Percentiles rank a stretch among this genome's conserved stretches.
These are phyloP conservation scores for Notothenia rossii DNA, from an alignment of 2,113 vertebrate species.

Conservation along the genomic window DNA sequence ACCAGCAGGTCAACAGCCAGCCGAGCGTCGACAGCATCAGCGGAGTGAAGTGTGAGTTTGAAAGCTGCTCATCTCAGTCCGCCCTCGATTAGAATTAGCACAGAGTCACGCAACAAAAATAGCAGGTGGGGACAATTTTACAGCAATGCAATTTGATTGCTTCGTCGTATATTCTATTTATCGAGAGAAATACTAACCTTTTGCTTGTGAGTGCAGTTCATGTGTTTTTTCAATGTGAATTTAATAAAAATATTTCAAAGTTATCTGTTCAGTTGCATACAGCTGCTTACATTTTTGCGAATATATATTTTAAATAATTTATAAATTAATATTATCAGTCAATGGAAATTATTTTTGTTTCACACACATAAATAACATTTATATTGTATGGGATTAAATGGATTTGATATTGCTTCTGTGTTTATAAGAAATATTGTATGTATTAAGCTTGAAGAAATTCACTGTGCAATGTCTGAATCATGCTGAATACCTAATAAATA, in stretches of 20 bases:
- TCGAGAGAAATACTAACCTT: constrained; percentile 8
- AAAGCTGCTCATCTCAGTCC: constrained; percentile 74
- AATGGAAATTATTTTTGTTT: constrained; percentile 52
- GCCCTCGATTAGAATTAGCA: constrained; percentile 57
- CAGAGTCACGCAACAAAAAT: neutral
- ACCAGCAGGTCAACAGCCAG: constrained; percentile 84
- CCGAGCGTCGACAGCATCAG: constrained; percentile 86
- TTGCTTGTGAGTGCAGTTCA: constrained; percentile 38
- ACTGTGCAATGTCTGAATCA: constrained; percentile 55
- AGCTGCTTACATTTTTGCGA: constrained; percentile 38
- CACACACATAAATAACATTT: constrained; percentile 42
- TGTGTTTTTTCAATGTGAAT: constrained; percentile 42
- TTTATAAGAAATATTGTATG: constrained; percentile 54
- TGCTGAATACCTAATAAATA: constrained; percentile 66
- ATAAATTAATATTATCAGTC: constrained; percentile 44
- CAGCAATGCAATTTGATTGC: neutral
- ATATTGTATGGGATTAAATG: constrained; percentile 37
- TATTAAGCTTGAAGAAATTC: constrained; percentile 60
- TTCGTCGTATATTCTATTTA: constrained; percentile 25
- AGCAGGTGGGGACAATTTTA: neutral
- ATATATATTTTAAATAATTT: constrained; percentile 30
- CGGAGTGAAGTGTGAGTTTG: constrained; percentile 85
- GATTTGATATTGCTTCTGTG: constrained; percentile 65
- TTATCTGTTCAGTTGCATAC: constrained; percentile 35
- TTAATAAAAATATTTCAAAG: constrained; percentile 1